phyloP scores from a whole-genome alignment of 2,113 vertebrate genomes.

The Sardina pilchardus region DNA sequence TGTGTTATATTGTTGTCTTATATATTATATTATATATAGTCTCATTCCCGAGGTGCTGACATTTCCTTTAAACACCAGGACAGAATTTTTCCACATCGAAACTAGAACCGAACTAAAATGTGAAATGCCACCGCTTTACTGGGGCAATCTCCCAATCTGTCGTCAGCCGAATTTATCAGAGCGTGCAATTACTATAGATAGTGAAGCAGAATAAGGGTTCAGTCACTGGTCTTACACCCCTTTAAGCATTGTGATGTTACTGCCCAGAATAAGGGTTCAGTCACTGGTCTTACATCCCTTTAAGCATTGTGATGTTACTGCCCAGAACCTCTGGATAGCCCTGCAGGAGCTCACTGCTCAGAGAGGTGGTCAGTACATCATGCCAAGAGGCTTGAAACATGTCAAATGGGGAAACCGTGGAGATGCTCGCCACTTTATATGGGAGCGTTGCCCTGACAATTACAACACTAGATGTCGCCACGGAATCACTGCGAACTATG shows the following conservation, averaged over 20 bases:
- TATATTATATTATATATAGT: too few relatives aligned
- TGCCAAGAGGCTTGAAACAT: neutral
- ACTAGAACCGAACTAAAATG: neutral
- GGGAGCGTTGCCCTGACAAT: neutral
- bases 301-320: neutral
- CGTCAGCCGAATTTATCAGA: neutral
- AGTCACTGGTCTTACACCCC: neutral
- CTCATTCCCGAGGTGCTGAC: neutral
- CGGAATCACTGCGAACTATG: conserved; percentile 77
- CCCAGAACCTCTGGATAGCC: neutral
- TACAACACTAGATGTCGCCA: neutral
- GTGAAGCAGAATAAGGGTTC: neutral
- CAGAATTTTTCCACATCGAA: neutral
- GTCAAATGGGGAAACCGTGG: neutral
- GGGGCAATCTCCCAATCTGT: neutral
- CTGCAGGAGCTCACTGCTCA: neutral
- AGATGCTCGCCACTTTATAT: neutral
- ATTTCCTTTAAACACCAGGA: neutral
- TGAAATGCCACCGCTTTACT: neutral
- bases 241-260: neutral
- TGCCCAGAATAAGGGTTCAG: too few relatives aligned
- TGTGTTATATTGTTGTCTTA: neutral
- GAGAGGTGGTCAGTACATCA: neutral
- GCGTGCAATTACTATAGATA: neutral
- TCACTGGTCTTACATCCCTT: neutral